Evolutionary conservation across 1,140 invertebrate genomes (phyloP).

Genomic region (Drosophila carrolli): DNA sequence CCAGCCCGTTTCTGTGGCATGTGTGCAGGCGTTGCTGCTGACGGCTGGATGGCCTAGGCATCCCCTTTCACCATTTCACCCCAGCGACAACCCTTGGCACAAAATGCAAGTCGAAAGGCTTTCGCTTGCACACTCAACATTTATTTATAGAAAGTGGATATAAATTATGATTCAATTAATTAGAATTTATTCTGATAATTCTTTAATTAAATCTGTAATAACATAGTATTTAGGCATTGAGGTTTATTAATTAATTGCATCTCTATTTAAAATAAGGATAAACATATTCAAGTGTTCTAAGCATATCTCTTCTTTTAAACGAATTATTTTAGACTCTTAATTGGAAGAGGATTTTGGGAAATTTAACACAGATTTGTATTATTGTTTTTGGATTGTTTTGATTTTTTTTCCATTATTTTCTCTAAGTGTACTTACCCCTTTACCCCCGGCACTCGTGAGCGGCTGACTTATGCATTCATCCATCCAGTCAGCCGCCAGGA

Average conservation of each 20-base stretch:
- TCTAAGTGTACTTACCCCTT: constrained; percentile 9
- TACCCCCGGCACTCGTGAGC: constrained; percentile 39
- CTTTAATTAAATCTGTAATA: neutral
- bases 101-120: constrained; percentile 26
- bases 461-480: constrained; percentile 80
- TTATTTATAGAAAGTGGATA: neutral
- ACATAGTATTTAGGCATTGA: neutral
- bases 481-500: constrained; percentile 65
- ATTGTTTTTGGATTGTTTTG: no score
- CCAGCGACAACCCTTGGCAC: neutral
- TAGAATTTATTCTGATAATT: neutral
- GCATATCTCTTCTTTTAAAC: no score
- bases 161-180: no score
- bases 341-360: no score
- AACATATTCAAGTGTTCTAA: no score
- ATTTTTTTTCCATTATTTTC: neutral
- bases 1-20: constrained; percentile 36
- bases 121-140: constrained; percentile 3
- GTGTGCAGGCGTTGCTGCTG: constrained; percentile 61
- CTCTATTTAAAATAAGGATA: no score
- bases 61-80: constrained; percentile 19
- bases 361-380: no score
- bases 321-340: no score
- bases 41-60: constrained; percentile 39
- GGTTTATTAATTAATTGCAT: no score